These are phyloP conservation scores for Julus scandinavius DNA, from an alignment of 2,888 invertebrate species.

Conservation along the genomic window DNA sequence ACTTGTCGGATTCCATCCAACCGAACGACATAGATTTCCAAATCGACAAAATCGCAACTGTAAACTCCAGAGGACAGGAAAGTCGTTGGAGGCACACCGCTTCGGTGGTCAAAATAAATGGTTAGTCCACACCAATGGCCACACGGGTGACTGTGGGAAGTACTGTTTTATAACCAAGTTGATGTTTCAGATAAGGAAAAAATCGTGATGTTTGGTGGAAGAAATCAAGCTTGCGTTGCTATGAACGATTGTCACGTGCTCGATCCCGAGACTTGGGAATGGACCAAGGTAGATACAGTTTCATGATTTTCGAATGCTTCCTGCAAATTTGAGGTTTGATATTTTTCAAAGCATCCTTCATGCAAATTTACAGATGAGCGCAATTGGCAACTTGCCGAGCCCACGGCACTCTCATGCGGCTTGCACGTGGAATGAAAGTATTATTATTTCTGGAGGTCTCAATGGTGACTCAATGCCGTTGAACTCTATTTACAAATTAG, in stretches of 20 bases:
- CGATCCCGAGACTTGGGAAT: constrained; percentile 60
- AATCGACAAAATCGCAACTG: not conserved
- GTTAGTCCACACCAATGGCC: not conserved
- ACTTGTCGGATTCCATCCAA: not conserved
- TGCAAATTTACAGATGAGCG: not conserved
- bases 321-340: not conserved
- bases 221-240: constrained; percentile 61
- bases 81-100: constrained; percentile 66
- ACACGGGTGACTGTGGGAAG: not conserved
- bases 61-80: constrained; percentile 41
- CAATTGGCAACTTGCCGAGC: constrained; percentile 59
- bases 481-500: constrained; percentile 60
- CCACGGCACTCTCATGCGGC: constrained; percentile 64
- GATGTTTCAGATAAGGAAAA: constrained; percentile 60
- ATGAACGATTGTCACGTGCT: constrained; percentile 62
- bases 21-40: not conserved
- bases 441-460: constrained; percentile 64
- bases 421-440: constrained; percentile 60
- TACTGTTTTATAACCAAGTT: not conserved
- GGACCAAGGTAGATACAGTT: constrained; percentile 59
- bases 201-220: constrained; percentile 65
- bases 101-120: constrained; percentile 60
- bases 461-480: constrained; percentile 61
- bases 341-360: not conserved
- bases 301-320: not conserved